Evolutionary conservation across 23 tunicate genomes (phyloP), one percentile per base, ranked within the genome.

Genomic region (Styela clava): DNA sequence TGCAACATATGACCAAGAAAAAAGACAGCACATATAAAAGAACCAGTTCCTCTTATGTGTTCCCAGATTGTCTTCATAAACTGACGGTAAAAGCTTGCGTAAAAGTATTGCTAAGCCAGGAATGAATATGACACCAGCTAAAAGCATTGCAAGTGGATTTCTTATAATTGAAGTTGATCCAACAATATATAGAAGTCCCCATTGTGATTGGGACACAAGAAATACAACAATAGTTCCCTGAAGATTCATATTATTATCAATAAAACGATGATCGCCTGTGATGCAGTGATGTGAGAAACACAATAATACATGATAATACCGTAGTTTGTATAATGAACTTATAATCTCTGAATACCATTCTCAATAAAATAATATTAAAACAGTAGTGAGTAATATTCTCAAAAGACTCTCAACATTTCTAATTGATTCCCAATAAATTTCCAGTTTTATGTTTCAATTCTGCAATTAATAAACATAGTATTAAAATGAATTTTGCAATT

Each of bases 1-100:
- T 24, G 85, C 69, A 51, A 82, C 74, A 34, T 86, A 90, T 18
- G 96, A 81, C 86, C 89, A 90, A 19, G 84, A 52, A 69, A 90
- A 90, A 24, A 85, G 37, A 35, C 86, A 85, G 34, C 89, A 78
- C 63, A 64, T 82, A 79, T 90, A 90, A 76, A 35, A 90, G 29
- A 90, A 34, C 52, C 81, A 22, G 18, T 86, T 86, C 12, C 95
- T 76, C 0, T 56, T 37, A 0, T 23, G 1, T 12, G 81, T 52
- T 1, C 81, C 81, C 7, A 37, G 28, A 7, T 21, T 16, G 64
- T 76, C 65, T 23, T 52, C 37, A 27, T 33, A 76, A 24, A 24
- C 37, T 1, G 81, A 28, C 0, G 81, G 81, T 56, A 76, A 52
- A 56, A 76, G 81, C 30, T 76, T 76, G 1, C 37, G 37, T 9